These are phyloP conservation scores for Synergus laeviventris DNA, from an alignment of 2,888 invertebrate genomes.

Conservation along the genomic window DNA sequence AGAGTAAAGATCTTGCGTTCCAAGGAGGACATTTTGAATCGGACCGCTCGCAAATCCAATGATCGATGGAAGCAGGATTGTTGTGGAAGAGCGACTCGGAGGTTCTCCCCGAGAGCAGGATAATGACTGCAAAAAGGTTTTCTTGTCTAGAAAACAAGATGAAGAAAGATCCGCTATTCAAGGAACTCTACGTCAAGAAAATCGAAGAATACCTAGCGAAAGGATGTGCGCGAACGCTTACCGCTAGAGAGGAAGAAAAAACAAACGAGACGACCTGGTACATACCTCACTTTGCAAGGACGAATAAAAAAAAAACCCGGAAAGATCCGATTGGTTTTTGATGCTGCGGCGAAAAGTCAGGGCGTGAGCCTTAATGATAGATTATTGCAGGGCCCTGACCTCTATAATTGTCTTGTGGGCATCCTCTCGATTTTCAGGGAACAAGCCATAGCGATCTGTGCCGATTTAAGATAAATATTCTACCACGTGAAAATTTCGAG, in stretches of 20 bases:
- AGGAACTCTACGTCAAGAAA: neutral
- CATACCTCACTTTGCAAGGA: neutral
- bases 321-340: neutral
- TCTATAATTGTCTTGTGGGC: constrained; percentile 61
- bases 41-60: neutral
- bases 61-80: neutral
- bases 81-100: neutral
- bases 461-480: constrained; percentile 66
- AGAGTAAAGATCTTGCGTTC: neutral
- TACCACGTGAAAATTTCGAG: constrained; percentile 59
- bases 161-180: neutral
- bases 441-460: constrained; percentile 61
- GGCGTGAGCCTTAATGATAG: too few species aligned
- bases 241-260: neutral
- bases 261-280: neutral
- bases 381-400: constrained; percentile 59
- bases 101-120: neutral
- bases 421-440: constrained; percentile 67
- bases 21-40: neutral
- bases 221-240: neutral
- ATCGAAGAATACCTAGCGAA: neutral
- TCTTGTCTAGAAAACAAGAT: neutral
- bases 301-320: neutral
- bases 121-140: neutral
- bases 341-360: neutral